Evolutionary conservation across 1,140 invertebrate species (phyloP).

Genomic region (Bradynema listronoti): DNA sequence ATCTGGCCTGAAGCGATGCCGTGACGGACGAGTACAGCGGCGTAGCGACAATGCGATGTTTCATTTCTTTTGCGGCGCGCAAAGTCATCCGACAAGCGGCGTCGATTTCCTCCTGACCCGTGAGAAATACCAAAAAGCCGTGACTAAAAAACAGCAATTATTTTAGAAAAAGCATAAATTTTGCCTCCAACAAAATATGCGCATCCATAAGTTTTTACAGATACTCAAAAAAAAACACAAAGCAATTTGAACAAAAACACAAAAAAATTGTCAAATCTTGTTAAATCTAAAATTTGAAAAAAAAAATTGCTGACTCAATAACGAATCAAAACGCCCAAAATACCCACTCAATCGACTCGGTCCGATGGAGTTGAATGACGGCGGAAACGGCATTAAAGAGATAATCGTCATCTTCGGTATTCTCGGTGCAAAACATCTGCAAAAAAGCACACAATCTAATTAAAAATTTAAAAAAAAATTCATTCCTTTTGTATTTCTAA

Average conservation of each 20-base stretch:
- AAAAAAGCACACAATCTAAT: no score
- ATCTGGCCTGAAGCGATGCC: conserved; percentile 3
- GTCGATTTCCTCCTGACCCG: conserved; percentile 97
- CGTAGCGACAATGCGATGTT: conserved; percentile 65
- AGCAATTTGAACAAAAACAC: no score
- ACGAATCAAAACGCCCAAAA: no score
- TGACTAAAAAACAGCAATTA: conserved; percentile 55
- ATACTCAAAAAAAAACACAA: no score
- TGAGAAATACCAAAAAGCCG: conserved; percentile 92
- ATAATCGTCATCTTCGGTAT: conserved; percentile 59
- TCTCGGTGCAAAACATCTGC: conserved; percentile 19
- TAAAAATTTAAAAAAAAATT: no score
- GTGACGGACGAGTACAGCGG: conserved; percentile 74
- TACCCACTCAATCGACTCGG: conserved; percentile 60
- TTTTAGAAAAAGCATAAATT: conserved; percentile 1
- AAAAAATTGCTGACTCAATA: no score
- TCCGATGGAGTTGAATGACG: conserved; percentile 74
- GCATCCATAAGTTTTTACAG: no score
- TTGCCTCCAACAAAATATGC: no score
- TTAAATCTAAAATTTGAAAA: no score
- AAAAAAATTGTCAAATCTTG: no score
- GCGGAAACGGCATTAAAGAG: conserved; percentile 23
- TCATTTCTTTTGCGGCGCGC: conserved; percentile 4
- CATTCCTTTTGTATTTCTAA: no score
- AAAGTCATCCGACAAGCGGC: conserved; percentile 65